Conservation (phyloP, 1,140 invertebrate species). For the Dreissena rostriformis region DNA sequence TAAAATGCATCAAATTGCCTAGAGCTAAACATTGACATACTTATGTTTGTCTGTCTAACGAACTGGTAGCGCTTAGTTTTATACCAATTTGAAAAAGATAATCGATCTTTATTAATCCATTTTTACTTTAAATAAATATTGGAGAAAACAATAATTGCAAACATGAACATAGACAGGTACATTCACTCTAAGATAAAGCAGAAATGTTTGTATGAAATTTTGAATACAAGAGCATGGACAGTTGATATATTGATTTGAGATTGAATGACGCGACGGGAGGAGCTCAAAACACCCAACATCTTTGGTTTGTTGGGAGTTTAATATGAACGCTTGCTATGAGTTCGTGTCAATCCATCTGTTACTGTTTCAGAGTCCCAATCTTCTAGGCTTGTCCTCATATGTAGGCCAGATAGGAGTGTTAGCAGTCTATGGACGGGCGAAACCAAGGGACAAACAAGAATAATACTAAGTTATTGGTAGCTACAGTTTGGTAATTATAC, state of each 20-base stretch:
- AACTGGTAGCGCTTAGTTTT: too few species aligned
- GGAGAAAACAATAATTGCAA: too few species aligned
- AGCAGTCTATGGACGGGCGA: background rate
- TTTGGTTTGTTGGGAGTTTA: background rate
- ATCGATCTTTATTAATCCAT: too few species aligned
- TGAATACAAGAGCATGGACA: constrained; percentile 4
- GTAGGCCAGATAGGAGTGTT: background rate
- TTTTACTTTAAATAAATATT: too few species aligned
- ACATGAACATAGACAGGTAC: too few species aligned
- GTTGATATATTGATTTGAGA: background rate
- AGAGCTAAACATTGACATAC: too few species aligned
- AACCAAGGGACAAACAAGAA: background rate
- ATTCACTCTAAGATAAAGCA: too few species aligned
- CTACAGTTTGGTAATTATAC: background rate
- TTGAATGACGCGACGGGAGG: background rate
- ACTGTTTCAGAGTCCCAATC: constrained; percentile 13
- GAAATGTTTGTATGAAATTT: too few species aligned
- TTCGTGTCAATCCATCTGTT: background rate
- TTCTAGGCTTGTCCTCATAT: constrained; percentile 3
- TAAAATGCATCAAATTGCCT: too few species aligned
- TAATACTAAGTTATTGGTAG: background rate
- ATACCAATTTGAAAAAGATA: too few species aligned
- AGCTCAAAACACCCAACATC: background rate
- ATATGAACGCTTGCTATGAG: background rate
- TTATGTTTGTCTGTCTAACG: too few species aligned